Conservation (phyloP, 2,888 invertebrate species). For the Tortricodes alternella region DNA sequence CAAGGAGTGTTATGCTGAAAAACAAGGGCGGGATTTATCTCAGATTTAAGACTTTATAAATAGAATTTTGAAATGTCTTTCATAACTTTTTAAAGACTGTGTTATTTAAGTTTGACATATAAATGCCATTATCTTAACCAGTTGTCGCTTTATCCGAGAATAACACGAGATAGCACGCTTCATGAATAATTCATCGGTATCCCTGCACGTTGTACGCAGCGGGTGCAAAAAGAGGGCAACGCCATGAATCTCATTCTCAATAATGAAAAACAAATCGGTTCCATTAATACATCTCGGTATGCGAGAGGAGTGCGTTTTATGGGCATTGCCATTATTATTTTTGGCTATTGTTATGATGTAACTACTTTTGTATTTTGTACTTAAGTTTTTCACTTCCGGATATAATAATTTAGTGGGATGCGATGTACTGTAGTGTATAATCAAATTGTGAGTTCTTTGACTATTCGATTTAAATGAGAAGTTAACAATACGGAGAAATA, state of each 20-base stretch:
- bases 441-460: too few relatives aligned
- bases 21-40: conserved; percentile 76
- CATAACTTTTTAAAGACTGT: too few relatives aligned
- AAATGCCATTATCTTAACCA: neutral
- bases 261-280: neutral
- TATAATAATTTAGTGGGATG: neutral
- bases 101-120: too few relatives aligned
- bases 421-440: neutral
- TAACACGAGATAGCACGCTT: conserved; percentile 12
- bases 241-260: conserved; percentile 17
- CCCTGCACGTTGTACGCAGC: neutral
- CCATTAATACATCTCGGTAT: neutral
- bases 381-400: neutral
- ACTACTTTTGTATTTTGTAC: neutral
- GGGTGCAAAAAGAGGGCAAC: neutral
- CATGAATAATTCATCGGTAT: conserved; percentile 4
- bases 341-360: neutral
- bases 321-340: neutral
- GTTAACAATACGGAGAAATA: too few relatives aligned
- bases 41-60: conserved; percentile 49
- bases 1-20: conserved; percentile 74
- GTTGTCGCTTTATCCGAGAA: conserved; percentile 8
- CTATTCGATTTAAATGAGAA: too few relatives aligned
- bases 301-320: neutral
- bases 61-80: too few relatives aligned